Conservation (phyloP, 2,113 vertebrate species). For the Urocolius indicus region DNA sequence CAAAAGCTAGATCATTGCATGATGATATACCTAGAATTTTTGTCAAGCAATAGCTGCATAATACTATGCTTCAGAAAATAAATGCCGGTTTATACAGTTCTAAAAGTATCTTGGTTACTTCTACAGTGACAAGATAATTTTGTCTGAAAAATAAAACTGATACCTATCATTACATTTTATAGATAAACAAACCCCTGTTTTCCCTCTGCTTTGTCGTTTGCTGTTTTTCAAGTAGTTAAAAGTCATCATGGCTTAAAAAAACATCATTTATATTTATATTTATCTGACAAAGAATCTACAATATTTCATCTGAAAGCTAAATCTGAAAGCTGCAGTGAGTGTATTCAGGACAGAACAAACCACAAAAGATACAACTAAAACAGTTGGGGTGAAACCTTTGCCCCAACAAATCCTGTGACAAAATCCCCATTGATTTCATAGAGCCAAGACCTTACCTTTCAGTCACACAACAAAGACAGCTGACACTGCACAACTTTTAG, state of each 20-base stretch:
- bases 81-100: not conserved
- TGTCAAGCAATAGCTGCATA: not conserved
- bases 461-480: not conserved
- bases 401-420: not conserved
- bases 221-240: not conserved
- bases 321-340: not conserved
- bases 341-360: not conserved
- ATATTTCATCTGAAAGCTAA: not conserved
- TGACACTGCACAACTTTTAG: not conserved
- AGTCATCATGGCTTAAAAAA: not conserved
- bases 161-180: not conserved
- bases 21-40: not conserved
- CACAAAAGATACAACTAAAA: not conserved
- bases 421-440: not conserved
- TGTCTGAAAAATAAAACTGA: slow-evolving; percentile 3
- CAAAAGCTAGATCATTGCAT: not conserved
- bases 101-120: slow-evolving; percentile 5
- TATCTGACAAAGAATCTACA: not conserved
- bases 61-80: not conserved
- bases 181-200: not conserved
- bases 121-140: not conserved
- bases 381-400: not conserved
- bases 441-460: not conserved
- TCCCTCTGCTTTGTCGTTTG: not conserved
- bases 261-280: not conserved